A percentile compares a stretch with the other conserved stretches of the same genome.
Evolutionary conservation across 2,888 invertebrate species (phyloP).

Genomic region (Cryptocheilus praepositus): DNA sequence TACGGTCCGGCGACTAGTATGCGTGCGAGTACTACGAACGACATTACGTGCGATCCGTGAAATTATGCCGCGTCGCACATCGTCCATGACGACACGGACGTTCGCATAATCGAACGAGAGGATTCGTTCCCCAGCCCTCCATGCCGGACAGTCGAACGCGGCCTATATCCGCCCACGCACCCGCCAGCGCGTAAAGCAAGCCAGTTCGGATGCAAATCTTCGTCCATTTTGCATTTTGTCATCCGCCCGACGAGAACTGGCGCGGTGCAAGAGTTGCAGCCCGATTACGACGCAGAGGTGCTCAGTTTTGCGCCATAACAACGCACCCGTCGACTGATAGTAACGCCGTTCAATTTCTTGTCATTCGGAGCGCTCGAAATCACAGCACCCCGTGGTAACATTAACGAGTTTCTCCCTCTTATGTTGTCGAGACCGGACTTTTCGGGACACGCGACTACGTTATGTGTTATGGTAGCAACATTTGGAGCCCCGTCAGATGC

Average conservation of each 20-base stretch:
- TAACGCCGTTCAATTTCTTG: no score
- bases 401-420: no score
- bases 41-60: slow-evolving; percentile 61
- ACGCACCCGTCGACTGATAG: no score
- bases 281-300: slow-evolving; percentile 32
- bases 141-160: slow-evolving; percentile 20
- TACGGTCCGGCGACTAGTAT: neutral
- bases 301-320: no score
- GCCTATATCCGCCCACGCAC: slow-evolving; percentile 33
- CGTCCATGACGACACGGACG: slow-evolving; percentile 61
- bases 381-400: no score
- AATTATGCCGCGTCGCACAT: slow-evolving; percentile 65
- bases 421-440: no score
- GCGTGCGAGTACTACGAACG: slow-evolving; percentile 3
- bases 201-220: slow-evolving; percentile 67
- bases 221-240: slow-evolving; percentile 66
- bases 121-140: slow-evolving; percentile 16
- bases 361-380: no score
- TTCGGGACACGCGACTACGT: no score
- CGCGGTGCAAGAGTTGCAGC: slow-evolving; percentile 45
- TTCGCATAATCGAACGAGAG: slow-evolving; percentile 63
- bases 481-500: no score
- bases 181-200: slow-evolving; percentile 52
- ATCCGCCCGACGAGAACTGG: slow-evolving; percentile 43
- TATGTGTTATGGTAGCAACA: no score